Evolutionary conservation across 1,140 invertebrate species (phyloP), one percentile per base, ranked within the genome.

Genomic region (Dendrolimus punctatus): DNA sequence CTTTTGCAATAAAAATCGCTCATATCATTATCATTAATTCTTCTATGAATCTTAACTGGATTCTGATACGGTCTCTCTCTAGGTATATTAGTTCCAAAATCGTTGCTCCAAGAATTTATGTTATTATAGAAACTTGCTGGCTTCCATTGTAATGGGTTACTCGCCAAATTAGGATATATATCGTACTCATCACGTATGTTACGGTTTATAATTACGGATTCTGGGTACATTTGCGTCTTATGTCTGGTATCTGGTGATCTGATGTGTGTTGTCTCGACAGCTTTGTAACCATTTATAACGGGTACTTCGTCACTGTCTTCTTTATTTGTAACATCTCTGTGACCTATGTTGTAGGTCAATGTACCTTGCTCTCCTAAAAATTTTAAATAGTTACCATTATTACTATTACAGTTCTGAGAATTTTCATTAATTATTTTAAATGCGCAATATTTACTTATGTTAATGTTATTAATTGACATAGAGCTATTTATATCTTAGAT

Each of bases 1-100:
- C 76, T 85, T 39, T 58, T 71, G 40, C 83, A 86, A 52, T 85
- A 86, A 47, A 83, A 86, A 10, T 85, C 80, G 62, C 66, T 76
- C 37, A 76, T 66, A 6, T 66, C 70, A 52, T 85, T 73, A 40
- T 82, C 77, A 47, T 55, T 62, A 5, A 76, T 66, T 60, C 67
- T 74, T 60, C 76, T 73, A 50, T 79, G 62, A 10, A 76, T 55
- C 53, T 73, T 62, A 46, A 49, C 57, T 9, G 44, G 44, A 56
- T 68, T 64, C 8, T 56, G 50, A 49, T 67, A 69, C 38, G 58
- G 51, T 10, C 67, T 59, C 58, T 59, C n/a, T 52, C 56, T 69
- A 55, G 63, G 58, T 9, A 55, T 57, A 44, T 57, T 58, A 46
- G 44, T 56, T 8, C 52, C 37, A 42, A 58, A 61, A 6, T 77